A percentile compares a stretch with the other conserved stretches of the same genome.
Conservation (phyloP, 2,113 vertebrate genomes). For the Cygnus buccinator region DNA sequence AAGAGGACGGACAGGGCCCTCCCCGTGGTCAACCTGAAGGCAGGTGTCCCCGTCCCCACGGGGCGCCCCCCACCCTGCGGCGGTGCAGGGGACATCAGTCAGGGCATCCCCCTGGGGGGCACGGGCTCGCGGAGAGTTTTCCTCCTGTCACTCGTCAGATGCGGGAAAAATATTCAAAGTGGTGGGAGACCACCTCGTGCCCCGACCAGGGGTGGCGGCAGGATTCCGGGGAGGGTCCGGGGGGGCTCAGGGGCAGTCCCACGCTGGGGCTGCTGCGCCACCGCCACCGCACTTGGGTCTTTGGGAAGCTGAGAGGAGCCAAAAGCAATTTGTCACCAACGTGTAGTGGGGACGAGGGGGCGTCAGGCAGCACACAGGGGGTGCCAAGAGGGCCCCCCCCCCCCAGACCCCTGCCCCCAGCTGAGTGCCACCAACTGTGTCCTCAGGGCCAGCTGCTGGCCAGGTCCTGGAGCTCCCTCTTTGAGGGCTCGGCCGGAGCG, state of each 20-base stretch:
- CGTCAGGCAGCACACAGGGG: too few species aligned
- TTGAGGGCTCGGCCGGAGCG: background rate
- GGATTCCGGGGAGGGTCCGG: too few species aligned
- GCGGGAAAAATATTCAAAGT: too few species aligned
- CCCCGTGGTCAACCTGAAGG: conserved; percentile 73
- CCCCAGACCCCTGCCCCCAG: fast-evolving
- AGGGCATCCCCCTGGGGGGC: background rate
- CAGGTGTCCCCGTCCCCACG: background rate
- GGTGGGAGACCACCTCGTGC: too few species aligned
- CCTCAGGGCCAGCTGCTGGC: conserved; percentile 64
- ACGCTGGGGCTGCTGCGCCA: fast-evolving
- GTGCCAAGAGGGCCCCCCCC: too few species aligned
- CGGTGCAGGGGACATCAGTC: background rate
- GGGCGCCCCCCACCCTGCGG: background rate
- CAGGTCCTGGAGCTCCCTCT: conserved; percentile 65
- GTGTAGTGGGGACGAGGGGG: fast-evolving
- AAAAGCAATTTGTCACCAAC: background rate
- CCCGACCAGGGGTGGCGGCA: too few species aligned
- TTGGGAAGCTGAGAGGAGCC: background rate
- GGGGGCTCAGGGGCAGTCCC: background rate
- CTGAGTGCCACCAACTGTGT: background rate
- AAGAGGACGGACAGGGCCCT: conserved; percentile 61
- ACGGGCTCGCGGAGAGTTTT: background rate
- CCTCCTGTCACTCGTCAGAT: background rate
- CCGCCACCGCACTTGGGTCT: fast-evolving